A percentile compares a stretch with the other conserved stretches of the same genome.
These are phyloP conservation scores for Phodopus roborovskii DNA, from an alignment of 2,113 vertebrate genomes.

Conservation along the genomic window DNA sequence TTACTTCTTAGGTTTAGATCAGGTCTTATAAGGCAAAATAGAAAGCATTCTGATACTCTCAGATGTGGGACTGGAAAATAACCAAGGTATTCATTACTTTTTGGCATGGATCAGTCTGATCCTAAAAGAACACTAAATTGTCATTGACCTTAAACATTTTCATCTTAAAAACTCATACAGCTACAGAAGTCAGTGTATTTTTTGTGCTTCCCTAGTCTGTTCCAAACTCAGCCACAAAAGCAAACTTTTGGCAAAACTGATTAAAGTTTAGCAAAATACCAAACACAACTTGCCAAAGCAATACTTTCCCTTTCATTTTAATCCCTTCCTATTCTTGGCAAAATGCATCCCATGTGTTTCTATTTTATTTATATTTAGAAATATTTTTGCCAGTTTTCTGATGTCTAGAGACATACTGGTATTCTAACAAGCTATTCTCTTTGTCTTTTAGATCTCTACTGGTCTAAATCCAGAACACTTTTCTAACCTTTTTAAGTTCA, in stretches of 20 bases:
- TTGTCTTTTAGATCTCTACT: conserved; percentile 21
- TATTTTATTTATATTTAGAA: conserved; percentile 62
- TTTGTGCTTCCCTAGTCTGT: conserved; percentile 21
- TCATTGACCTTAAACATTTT: conserved; percentile 59
- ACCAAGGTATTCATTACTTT: neutral
- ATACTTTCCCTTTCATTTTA: conserved; percentile 45
- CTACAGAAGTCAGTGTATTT: neutral
- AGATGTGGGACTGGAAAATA: conserved; percentile 10
- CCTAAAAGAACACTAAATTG: conserved; percentile 1
- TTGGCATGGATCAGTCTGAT: conserved; percentile 56
- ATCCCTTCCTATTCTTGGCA: neutral
- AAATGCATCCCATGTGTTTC: neutral
- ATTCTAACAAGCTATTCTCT: conserved; percentile 27
- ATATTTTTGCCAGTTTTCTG: conserved; percentile 51
- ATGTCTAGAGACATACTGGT: neutral
- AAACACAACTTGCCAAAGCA: conserved; percentile 43
- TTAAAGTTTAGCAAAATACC: conserved; percentile 54
- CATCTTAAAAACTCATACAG: conserved; percentile 1
- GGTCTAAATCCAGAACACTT: conserved; percentile 32
- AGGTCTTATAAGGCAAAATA: conserved; percentile 8
- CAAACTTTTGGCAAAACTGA: conserved; percentile 55
- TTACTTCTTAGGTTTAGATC: conserved; percentile 38
- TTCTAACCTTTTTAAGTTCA: conserved; percentile 30
- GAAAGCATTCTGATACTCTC: conserved; percentile 2
- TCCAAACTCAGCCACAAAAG: conserved; percentile 40